phyloP scores from a whole-genome alignment of 2,113 vertebrate species.

The Stomatorhinus ivindoensis region DNA sequence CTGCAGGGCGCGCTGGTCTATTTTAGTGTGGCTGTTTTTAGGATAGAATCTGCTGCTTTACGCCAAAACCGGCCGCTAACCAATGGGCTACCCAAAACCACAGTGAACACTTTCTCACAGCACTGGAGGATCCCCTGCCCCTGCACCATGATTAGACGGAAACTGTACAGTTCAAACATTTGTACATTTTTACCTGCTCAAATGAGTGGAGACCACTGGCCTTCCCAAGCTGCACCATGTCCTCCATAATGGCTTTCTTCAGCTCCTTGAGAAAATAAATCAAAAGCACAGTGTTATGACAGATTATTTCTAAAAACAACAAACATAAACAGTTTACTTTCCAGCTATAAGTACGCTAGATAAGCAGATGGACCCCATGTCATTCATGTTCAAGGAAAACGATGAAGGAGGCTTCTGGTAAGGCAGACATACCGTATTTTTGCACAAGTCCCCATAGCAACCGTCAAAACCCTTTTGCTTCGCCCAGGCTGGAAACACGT shows the following conservation, averaged over 20 bases:
- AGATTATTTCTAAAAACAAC: neutral
- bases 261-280: slow-evolving; percentile 60
- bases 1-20: too few relatives aligned
- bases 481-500: slow-evolving; percentile 87
- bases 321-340: neutral
- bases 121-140: neutral
- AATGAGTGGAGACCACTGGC: slow-evolving; percentile 90
- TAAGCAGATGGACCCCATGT: neutral
- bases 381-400: neutral
- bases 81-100: neutral
- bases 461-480: slow-evolving; percentile 84
- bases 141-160: neutral
- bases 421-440: slow-evolving; percentile 65
- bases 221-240: slow-evolving; percentile 85
- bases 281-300: neutral
- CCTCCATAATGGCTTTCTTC: slow-evolving; percentile 84
- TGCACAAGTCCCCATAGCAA: slow-evolving; percentile 74
- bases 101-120: neutral
- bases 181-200: slow-evolving; percentile 73
- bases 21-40: neutral
- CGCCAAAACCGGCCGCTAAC: neutral
- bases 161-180: neutral
- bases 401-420: neutral
- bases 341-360: neutral
- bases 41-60: neutral